Evolutionary conservation across 2,888 invertebrate genomes (phyloP).

Genomic region (Machimus atricapillus): DNA sequence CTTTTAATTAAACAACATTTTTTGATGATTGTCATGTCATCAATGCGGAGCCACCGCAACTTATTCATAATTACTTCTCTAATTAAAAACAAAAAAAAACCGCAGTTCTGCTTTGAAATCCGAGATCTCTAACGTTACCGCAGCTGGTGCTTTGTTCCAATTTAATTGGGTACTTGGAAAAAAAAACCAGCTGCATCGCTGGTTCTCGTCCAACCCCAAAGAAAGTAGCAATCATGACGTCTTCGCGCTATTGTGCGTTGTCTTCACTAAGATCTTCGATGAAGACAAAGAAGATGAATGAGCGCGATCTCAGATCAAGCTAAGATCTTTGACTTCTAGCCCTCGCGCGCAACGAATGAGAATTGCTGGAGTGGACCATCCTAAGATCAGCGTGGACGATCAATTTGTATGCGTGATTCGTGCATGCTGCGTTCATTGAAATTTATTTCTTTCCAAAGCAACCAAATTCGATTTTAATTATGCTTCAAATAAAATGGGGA

Average conservation of each 20-base stretch:
- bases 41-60: not conserved
- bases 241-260: not conserved
- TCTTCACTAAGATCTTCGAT: not conserved
- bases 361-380: not conserved
- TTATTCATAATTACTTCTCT: not conserved
- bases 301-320: not conserved
- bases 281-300: not conserved
- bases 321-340: not conserved
- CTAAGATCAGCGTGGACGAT: not conserved
- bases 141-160: not conserved
- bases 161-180: not conserved
- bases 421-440: not conserved
- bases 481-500: not conserved
- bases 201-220: not conserved
- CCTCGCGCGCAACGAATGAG: not conserved
- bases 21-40: not conserved
- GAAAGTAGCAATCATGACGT: not conserved
- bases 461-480: slow-evolving; percentile 7
- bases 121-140: not conserved
- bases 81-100: not conserved
- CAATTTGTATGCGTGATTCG: not conserved
- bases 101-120: slow-evolving; percentile 4
- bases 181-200: not conserved
- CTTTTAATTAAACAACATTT: not conserved
- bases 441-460: not conserved